Evolutionary conservation across 2,113 vertebrate genomes (phyloP).

Genomic region (Chloropsis hardwickii): DNA sequence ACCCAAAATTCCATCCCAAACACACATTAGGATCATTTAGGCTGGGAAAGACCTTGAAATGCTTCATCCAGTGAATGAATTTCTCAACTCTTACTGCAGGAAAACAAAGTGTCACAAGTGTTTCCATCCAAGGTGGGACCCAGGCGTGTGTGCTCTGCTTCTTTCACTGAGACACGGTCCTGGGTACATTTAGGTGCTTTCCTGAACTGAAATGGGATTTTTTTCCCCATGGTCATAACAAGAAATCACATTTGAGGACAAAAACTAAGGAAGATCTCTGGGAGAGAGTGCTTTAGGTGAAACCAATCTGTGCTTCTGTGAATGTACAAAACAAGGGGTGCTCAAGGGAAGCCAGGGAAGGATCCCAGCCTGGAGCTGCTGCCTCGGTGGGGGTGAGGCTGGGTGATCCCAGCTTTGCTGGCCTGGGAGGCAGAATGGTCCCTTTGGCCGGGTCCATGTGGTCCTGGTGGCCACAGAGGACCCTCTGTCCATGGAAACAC

Average conservation of each 20-base stretch:
- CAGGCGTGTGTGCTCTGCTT: accelerated
- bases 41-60: background rate
- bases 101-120: background rate
- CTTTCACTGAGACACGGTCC: accelerated
- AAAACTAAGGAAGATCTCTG: background rate
- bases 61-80: background rate
- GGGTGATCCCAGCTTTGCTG: accelerated
- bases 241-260: background rate
- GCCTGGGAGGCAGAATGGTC: background rate
- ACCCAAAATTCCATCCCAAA: background rate
- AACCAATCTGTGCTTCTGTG: background rate
- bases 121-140: accelerated
- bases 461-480: background rate
- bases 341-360: background rate
- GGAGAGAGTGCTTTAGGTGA: background rate
- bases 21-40: accelerated
- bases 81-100: background rate
- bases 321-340: background rate
- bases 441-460: background rate
- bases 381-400: accelerated
- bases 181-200: accelerated
- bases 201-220: background rate
- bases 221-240: background rate
- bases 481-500: background rate
- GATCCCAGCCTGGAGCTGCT: background rate